Evolutionary conservation across 1,140 invertebrate species (phyloP).

Genomic region (Theocolax elegans): DNA sequence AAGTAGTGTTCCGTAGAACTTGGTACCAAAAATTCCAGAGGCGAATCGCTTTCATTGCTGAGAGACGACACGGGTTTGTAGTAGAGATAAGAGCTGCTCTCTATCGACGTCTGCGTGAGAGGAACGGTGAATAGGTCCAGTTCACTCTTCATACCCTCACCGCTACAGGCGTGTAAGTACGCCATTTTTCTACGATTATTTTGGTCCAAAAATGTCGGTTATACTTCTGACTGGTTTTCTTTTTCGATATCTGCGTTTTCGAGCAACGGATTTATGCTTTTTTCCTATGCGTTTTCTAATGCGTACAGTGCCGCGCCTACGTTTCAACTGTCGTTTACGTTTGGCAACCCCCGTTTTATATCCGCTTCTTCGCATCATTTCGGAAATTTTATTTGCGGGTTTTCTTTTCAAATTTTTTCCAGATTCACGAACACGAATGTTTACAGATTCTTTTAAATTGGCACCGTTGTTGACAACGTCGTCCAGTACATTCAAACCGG

Average conservation of each 20-base stretch:
- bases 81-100: slow-evolving; percentile 53
- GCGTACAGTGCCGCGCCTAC: neutral
- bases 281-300: neutral
- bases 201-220: neutral
- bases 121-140: too few relatives aligned
- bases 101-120: slow-evolving; percentile 60
- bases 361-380: slow-evolving; percentile 40
- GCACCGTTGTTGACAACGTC: neutral
- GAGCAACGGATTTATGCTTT: neutral
- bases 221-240: too few relatives aligned
- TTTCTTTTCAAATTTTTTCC: slow-evolving; percentile 43
- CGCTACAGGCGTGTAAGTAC: neutral
- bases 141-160: too few relatives aligned
- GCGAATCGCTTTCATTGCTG: slow-evolving; percentile 50
- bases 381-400: slow-evolving; percentile 41
- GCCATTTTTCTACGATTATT: neutral
- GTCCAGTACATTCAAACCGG: too few relatives aligned
- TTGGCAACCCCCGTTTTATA: slow-evolving; percentile 37
- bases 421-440: slow-evolving; percentile 31
- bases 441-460: slow-evolving; percentile 35
- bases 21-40: slow-evolving; percentile 60
- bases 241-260: too few relatives aligned
- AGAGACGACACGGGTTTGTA: slow-evolving; percentile 62
- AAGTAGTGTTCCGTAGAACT: slow-evolving; percentile 59
- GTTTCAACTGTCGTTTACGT: neutral